phyloP scores from a whole-genome alignment of 2,797 vertebrate species.

The Phataginus tetradactyla region DNA sequence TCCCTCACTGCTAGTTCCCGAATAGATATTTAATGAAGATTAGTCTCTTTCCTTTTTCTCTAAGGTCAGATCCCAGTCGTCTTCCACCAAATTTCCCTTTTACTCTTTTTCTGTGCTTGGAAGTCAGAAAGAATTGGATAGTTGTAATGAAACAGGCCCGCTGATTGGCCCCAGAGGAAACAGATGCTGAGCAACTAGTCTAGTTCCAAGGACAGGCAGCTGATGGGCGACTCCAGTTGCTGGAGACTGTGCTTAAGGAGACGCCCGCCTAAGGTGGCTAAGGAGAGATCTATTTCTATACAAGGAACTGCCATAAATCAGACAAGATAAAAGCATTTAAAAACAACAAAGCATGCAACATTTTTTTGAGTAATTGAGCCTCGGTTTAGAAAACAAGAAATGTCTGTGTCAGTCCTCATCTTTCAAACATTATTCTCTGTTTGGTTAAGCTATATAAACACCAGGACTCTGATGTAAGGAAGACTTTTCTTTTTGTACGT shows the following conservation, averaged over 20 bases:
- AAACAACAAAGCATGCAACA: constrained; percentile 69
- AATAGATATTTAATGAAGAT: neutral
- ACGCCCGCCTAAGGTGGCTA: constrained; percentile 83
- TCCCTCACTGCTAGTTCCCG: neutral
- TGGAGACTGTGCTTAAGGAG: constrained; percentile 45
- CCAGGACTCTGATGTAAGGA: constrained; percentile 67
- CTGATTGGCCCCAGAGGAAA: neutral
- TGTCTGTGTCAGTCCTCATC: constrained; percentile 74
- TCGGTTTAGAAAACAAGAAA: constrained; percentile 72
- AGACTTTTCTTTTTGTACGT: constrained; percentile 74
- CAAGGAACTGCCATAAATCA: constrained; percentile 47
- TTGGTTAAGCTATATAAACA: constrained; percentile 82
- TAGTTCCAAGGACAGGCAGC: neutral
- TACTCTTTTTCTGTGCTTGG: neutral
- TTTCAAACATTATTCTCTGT: constrained; percentile 81
- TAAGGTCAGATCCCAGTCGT: neutral
- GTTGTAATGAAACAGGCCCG: neutral
- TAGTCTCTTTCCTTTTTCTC: neutral
- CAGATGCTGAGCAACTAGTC: neutral
- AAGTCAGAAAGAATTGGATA: neutral
- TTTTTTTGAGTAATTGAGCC: constrained; percentile 74
- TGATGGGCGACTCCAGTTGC: constrained; percentile 3
- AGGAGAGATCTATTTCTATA: constrained; percentile 44
- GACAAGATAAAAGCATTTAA: constrained; percentile 81
- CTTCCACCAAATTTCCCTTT: neutral